These are phyloP conservation scores for Rotaria socialis DNA, from an alignment of 2,888 invertebrate species.

Conservation along the genomic window DNA sequence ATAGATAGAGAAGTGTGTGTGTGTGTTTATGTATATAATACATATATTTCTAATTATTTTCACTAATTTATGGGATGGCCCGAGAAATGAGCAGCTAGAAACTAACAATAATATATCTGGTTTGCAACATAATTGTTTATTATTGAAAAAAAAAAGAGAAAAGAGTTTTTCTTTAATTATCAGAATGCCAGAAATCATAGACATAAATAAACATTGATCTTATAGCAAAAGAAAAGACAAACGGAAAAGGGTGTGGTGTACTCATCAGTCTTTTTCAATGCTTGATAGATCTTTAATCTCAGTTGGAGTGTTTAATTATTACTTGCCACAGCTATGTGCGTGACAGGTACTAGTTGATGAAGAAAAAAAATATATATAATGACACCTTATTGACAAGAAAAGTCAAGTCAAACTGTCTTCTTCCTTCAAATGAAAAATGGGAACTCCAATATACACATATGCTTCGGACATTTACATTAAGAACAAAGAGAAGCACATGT, in stretches of 20 bases:
- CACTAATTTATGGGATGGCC: conserved; percentile 5
- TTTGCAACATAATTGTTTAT: conserved; percentile 12
- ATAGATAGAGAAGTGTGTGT: not conserved
- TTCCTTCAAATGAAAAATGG: conserved; percentile 8
- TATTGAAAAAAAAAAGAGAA: not conserved
- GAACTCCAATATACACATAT: conserved; percentile 9
- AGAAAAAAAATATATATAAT: not conserved
- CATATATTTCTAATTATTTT: conserved; percentile 8
- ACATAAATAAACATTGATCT: conserved; percentile 6
- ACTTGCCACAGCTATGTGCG: not conserved
- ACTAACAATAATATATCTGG: not conserved
- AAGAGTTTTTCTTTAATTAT: not conserved
- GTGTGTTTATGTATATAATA: not conserved
- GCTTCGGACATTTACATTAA: conserved; percentile 22
- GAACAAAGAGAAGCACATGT: conserved; percentile 17
- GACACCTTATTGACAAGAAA: conserved; percentile 11
- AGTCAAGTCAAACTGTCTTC: conserved; percentile 17
- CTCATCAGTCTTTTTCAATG: not conserved
- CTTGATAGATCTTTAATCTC: conserved; percentile 22
- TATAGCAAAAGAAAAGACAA: not conserved
- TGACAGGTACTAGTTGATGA: conserved; percentile 17
- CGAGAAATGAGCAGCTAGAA: not conserved
- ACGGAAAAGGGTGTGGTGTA: not conserved
- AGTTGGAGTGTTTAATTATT: conserved; percentile 3
- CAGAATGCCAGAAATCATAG: conserved; percentile 10